Evolutionary conservation across 2,113 vertebrate species (phyloP), one percentile per base, ranked within the genome.

Genomic region (Elephas maximus): DNA sequence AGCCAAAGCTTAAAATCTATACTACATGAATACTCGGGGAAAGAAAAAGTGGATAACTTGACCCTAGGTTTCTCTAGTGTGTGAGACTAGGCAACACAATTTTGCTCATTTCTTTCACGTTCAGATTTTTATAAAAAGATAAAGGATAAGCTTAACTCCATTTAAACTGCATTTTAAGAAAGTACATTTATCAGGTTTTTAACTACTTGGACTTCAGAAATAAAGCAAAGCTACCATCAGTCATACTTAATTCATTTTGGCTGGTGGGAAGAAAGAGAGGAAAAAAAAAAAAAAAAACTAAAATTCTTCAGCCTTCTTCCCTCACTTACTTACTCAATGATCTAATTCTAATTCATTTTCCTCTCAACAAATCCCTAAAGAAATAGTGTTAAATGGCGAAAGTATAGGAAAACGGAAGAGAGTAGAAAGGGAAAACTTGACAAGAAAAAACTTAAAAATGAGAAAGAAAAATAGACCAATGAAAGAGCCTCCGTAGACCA

Each of bases 261-360:
- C 73, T 93, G 48, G 18, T 80, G 57, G 85, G 41, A 65, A 48
- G 48, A 48, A 37, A 37, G 37, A 85, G 9, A 79, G 28, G 48
- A 60, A 63, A 63, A 63, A 86, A 7, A 79, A 18, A n/a, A 60
- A 62, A 6, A 63, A 71, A 92, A 81, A 62, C 3, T 51, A 81
- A 83, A 41, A 63, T 69, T 5, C 41, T 76, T 21, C 48, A 69
- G 37, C 6, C 6, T 76, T 93, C 14, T 84, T 41, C 20, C 10
- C 12, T 91, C 63, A 60, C 41, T 88, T 85, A 79, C n/a, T 81
- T 76, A 88, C 17, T 20, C 57, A 91, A n/a, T 62, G 48, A 80
- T 24, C 26, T 81, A 93, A 44, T 69, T 76, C 44, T 53, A 84
- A 92, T 12, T 85, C 33, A 84, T 90, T 98, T 97, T 95, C 21